These are phyloP conservation scores for Lucilia cuprina DNA, from an alignment of 1,140 invertebrate genomes.

Conservation along the genomic window DNA sequence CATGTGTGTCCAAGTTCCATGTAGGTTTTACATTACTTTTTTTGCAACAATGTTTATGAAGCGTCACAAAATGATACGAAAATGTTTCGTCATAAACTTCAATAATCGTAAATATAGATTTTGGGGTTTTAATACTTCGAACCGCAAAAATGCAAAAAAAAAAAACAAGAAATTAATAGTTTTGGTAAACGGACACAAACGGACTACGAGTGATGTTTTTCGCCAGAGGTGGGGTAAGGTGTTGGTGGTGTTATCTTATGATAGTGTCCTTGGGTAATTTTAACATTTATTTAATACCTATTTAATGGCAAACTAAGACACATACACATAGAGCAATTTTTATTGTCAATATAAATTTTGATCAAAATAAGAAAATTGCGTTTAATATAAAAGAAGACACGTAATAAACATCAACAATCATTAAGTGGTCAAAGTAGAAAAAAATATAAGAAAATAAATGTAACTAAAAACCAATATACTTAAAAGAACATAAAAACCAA, in stretches of 20 bases:
- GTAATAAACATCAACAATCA: conserved; percentile 34
- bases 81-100: conserved; percentile 63
- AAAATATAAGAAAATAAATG: too few relatives aligned
- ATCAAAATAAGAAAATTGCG: conserved; percentile 19
- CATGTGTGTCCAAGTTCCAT: background rate
- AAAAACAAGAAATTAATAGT: background rate
- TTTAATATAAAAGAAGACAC: background rate
- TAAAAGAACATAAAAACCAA: too few relatives aligned
- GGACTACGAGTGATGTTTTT: background rate
- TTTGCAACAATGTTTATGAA: conserved; percentile 51
- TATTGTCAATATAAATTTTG: conserved; percentile 35
- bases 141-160: background rate
- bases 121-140: conserved; percentile 38
- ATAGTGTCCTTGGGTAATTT: conserved; percentile 29
- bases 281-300: conserved; percentile 16
- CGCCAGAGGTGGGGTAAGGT: background rate
- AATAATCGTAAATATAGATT: conserved; percentile 64
- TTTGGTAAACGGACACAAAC: background rate
- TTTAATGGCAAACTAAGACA: background rate
- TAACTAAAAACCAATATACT: too few relatives aligned
- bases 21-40: background rate
- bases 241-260: background rate
- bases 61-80: conserved; percentile 62
- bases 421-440: background rate
- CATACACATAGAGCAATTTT: background rate